Evolutionary conservation across 2,113 vertebrate species (phyloP), one percentile per base, ranked within the genome.

Genomic region (Tylochromis polylepis): DNA sequence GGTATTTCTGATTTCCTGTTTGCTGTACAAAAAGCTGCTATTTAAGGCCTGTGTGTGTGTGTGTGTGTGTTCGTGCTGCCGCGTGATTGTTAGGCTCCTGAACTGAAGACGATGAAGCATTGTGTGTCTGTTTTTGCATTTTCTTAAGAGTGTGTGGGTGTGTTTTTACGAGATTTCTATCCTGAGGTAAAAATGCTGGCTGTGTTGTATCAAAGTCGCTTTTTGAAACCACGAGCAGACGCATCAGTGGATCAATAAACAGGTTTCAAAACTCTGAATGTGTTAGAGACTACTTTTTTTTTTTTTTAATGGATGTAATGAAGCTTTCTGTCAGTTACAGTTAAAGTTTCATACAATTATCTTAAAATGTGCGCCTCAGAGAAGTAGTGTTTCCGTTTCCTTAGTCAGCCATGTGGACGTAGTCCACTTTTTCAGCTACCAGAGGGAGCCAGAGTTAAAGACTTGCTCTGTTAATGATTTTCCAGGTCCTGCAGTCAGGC

Each of bases 81-180:
- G 5, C 0, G 59, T 31, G 67, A 53, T 49, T 38, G 8, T 82
- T 60, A 53, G 38, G 29, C 20, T 59, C 43, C 75, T 8, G 9
- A 22, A 60, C 18, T 20, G 56, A 65, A 4, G 12, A 43, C 31
- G 6, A 34, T 51, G 16, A 81, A 70, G 20, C 34, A n/a, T 53
- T 27, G 10, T 87, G 15, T 14, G 27, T 67, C 20, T 82, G 49
- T n/a, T 79, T 60, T 82, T 70, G 81, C 15, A 43, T 70, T 78
- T 88, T 57, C 62, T 60, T 34, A 12, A 9, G 41, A 5, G 24
- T 34, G 22, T n/a, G 43, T 29, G 67, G 56, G 11, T 41, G 79
- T 85, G 58, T 87, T 87, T 91, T 86, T 90, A 91, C 38, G 16
- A 80, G 67, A 59, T 90, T 90, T 93, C 15, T 90, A 91, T 67